Conservation (phyloP, 2,113 vertebrate species). For the Oenanthe oenanthe region DNA sequence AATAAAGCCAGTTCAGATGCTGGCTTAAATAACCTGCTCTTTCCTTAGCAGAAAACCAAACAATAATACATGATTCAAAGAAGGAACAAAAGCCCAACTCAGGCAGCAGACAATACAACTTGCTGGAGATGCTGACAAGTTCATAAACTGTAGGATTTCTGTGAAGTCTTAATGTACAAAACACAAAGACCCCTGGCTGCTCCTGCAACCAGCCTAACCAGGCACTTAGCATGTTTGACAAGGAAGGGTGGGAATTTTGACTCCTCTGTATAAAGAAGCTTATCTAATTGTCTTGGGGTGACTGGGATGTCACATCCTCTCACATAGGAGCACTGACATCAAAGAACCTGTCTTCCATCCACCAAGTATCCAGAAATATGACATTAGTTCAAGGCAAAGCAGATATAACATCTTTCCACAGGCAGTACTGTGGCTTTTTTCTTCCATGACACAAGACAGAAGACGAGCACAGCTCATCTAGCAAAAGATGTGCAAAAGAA, state of each 20-base stretch:
- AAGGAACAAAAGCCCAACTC: background rate
- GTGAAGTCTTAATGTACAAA: background rate
- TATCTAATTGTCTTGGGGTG: background rate
- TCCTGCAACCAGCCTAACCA: background rate
- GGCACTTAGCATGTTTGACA: background rate
- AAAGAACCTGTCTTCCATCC: background rate
- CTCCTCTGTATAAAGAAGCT: background rate
- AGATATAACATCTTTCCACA: background rate
- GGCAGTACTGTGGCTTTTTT: background rate
- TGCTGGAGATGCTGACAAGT: background rate
- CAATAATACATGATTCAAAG: background rate
- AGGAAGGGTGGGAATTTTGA: background rate
- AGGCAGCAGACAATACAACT: background rate
- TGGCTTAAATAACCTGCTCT: background rate
- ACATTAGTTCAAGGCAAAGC: background rate
- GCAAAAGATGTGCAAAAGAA: background rate
- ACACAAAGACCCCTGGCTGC: background rate
- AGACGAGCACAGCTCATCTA: background rate
- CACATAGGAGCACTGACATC: fast-evolving
- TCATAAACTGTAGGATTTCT: background rate
- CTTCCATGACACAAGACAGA: background rate
- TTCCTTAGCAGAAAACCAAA: background rate
- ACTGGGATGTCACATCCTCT: background rate
- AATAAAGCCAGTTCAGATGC: background rate
- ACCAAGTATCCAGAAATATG: background rate